These are phyloP conservation scores for Bos javanicus DNA, from an alignment of 2,113 vertebrate species.

Conservation along the genomic window DNA sequence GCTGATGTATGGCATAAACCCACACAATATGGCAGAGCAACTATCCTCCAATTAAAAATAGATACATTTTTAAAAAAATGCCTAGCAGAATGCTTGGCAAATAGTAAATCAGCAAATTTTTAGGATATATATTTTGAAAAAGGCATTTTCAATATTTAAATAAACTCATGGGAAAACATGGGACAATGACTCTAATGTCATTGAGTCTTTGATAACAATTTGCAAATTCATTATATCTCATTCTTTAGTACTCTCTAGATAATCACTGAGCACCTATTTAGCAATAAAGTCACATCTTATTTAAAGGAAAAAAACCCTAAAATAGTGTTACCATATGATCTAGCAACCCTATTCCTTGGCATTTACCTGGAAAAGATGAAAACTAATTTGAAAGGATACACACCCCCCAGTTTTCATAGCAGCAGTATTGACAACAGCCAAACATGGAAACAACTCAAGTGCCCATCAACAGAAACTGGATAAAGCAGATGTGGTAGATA, in stretches of 20 bases:
- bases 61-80: fast-evolving
- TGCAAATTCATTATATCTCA: not conserved
- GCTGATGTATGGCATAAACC: not conserved
- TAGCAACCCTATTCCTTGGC: not conserved
- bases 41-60: not conserved
- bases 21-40: not conserved
- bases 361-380: not conserved
- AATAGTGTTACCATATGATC: not conserved
- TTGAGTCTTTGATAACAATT: not conserved
- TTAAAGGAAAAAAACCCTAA: not conserved
- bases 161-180: not conserved
- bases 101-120: not conserved
- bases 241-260: not conserved
- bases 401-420: not conserved
- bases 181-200: not conserved
- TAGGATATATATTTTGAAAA: not conserved
- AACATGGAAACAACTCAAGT: not conserved
- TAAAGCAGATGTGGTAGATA: not conserved
- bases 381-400: not conserved
- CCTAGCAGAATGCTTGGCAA: not conserved
- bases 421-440: not conserved
- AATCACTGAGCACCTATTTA: not conserved
- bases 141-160: not conserved
- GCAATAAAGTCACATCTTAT: not conserved
- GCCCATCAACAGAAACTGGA: not conserved